A percentile compares a stretch with the other conserved stretches of the same genome.
Evolutionary conservation across 2,113 vertebrate species (phyloP).

Genomic region (Anoplopoma fimbria): DNA sequence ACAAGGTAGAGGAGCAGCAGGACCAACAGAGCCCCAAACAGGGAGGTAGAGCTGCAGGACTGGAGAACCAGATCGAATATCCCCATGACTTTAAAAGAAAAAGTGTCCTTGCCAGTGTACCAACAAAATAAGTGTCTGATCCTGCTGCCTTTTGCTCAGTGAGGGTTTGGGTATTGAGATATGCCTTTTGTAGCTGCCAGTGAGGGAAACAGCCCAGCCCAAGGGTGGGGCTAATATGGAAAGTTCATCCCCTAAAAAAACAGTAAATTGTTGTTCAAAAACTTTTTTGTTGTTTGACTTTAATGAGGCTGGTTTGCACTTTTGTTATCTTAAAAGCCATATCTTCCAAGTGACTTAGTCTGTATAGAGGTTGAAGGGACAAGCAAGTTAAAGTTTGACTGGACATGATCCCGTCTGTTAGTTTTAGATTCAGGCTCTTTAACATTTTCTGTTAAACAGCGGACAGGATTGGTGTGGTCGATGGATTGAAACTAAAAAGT

Average conservation of each 20-base stretch:
- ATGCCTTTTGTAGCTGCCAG: not conserved
- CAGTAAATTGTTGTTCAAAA: not conserved
- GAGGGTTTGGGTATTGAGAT: not conserved
- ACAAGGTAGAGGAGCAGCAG: constrained; percentile 23
- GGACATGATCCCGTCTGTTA: too few relatives aligned
- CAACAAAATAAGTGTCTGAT: not conserved
- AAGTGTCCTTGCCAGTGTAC: not conserved
- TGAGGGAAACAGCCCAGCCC: not conserved
- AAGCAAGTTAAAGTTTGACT: not conserved
- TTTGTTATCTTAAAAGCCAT: not conserved
- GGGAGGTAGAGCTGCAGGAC: not conserved
- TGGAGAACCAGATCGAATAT: constrained; percentile 5
- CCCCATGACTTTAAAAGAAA: constrained; percentile 25
- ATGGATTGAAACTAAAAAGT: too few relatives aligned
- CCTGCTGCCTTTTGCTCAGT: not conserved
- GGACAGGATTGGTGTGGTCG: too few relatives aligned
- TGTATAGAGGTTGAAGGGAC: not conserved
- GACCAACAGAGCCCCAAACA: constrained; percentile 25
- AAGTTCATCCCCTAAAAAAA: too few relatives aligned
- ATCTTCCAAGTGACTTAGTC: not conserved
- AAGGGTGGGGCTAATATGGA: not conserved
- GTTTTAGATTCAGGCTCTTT: too few relatives aligned
- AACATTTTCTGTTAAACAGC: too few relatives aligned
- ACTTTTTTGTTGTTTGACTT: not conserved
- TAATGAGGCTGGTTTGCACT: not conserved